Base-by-base conservation (phyloP, 2,888 invertebrate genomes). In the Xanthorhoe designata region DNA sequence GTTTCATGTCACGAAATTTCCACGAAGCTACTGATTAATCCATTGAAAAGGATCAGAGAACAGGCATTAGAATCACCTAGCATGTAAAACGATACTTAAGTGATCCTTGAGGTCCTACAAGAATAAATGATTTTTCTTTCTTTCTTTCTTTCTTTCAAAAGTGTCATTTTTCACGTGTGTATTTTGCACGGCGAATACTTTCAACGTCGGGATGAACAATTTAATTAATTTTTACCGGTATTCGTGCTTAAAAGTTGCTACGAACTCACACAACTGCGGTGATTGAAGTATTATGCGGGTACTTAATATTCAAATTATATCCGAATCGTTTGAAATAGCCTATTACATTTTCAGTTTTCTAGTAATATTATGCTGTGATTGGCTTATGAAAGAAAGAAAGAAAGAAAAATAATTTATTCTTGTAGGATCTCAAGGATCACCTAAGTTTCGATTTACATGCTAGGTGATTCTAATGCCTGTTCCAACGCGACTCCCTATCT, bases 201-300 rank as follows among this genome's bases (percentile, higher is more conserved):
- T 35, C 35, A 18, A 47, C 32, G 15, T 50, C n/a, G 47, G 24
- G 29, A 50, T 55, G 49, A 54, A 50, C 56, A 56, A 5, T 56
- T 62, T 62, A 62, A 62, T 62, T 62, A 62, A 32, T 13, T 45
- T 56, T 62, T 17, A 13, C 17, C 18, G 42, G 45, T 9, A 29
- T 59, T 38, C 17, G 18, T 18, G 18, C 19, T 61, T 54, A 18
- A 51, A 61, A 53, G 53, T 53, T 60, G 17, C 7, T 13, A 13
- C 15, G 13, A 47, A 17, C 47, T 17, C 15, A 1, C 42, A 15
- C 17, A 6, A 17, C 15, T 17, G 47, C 38, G 47, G 47, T 52
- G 29, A 52, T 24, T 45, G 47, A 29, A 53, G 45, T 61, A 45
- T 60, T 54, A 47, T 59, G 51, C 32, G 49, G 38, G 15, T 47